A percentile compares a stretch with the other conserved stretches of the same genome.
Evolutionary conservation across 1,140 invertebrate species (phyloP).

Genomic region (Dreissena polymorpha): DNA sequence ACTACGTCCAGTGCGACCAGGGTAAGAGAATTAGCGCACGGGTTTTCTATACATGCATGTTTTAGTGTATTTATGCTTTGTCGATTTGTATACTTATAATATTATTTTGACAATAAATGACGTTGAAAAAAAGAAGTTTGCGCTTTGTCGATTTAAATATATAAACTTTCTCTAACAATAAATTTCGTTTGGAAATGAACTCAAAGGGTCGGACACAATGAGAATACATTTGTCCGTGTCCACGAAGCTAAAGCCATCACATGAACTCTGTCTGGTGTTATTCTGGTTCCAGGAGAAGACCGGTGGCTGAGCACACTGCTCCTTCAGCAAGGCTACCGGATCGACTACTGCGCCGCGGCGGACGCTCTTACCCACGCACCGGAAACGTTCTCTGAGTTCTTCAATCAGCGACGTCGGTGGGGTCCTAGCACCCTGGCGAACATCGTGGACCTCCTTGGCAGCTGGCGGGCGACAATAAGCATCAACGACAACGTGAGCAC

Average conservation of each 20-base stretch:
- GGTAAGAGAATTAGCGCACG: constrained; percentile 65
- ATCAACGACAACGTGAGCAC: constrained; percentile 98
- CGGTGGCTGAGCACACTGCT: constrained; percentile 96
- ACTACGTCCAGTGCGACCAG: constrained; percentile 78
- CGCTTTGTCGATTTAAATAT: too few relatives aligned
- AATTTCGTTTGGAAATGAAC: too few relatives aligned
- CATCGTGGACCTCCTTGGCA: constrained; percentile 82
- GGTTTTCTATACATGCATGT: too few relatives aligned
- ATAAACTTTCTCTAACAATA: too few relatives aligned
- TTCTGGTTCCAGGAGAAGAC: constrained; percentile 78
- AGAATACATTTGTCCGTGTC: too few relatives aligned
- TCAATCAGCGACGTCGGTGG: constrained; percentile 84
- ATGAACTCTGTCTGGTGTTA: too few relatives aligned
- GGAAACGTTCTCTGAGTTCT: constrained; percentile 85
- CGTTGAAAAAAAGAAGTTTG: too few relatives aligned
- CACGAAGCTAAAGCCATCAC: too few relatives aligned
- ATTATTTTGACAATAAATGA: too few relatives aligned
- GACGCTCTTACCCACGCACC: constrained; percentile 98
- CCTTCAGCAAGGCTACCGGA: constrained; percentile 96
- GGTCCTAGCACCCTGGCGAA: constrained; percentile 85
- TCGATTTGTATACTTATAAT: too few relatives aligned
- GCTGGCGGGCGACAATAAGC: constrained; percentile 87
- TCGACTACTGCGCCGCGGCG: constrained; percentile 98
- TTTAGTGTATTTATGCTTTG: too few relatives aligned
- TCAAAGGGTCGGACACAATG: too few relatives aligned